Evolutionary conservation across 2,113 vertebrate genomes (phyloP).

Genomic region (Charina bottae): DNA sequence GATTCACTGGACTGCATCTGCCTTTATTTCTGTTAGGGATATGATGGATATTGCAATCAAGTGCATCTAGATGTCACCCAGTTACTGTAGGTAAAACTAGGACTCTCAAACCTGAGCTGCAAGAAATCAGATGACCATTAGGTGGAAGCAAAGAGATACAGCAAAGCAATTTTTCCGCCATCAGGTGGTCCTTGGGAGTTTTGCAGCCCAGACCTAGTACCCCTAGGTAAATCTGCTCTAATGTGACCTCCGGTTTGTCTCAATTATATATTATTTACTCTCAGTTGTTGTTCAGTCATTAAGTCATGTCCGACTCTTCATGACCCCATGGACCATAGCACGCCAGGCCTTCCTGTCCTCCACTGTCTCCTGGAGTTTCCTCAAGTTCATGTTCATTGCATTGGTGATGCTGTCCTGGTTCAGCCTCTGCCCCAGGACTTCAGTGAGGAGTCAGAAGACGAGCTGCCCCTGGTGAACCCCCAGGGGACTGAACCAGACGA

Average conservation of each 20-base stretch:
- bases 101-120: background rate
- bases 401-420: too few relatives aligned
- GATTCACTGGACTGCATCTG: background rate
- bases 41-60: background rate
- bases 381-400: too few relatives aligned
- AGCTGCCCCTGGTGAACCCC: too few relatives aligned
- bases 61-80: background rate
- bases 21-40: background rate
- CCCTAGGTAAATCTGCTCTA: background rate
- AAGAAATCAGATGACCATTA: background rate
- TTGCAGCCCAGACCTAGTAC: background rate
- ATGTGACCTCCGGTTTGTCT: background rate
- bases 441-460: too few relatives aligned
- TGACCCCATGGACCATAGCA: too few relatives aligned
- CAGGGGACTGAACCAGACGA: too few relatives aligned
- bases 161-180: background rate
- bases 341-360: too few relatives aligned
- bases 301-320: too few relatives aligned
- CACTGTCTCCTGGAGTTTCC: too few relatives aligned
- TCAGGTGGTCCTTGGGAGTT: background rate
- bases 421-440: too few relatives aligned
- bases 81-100: background rate
- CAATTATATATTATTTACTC: background rate
- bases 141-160: background rate
- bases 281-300: too few relatives aligned